These are phyloP conservation scores for Myripristis jacobus DNA, from an alignment of 2,797 vertebrate genomes.

Conservation along the genomic window DNA sequence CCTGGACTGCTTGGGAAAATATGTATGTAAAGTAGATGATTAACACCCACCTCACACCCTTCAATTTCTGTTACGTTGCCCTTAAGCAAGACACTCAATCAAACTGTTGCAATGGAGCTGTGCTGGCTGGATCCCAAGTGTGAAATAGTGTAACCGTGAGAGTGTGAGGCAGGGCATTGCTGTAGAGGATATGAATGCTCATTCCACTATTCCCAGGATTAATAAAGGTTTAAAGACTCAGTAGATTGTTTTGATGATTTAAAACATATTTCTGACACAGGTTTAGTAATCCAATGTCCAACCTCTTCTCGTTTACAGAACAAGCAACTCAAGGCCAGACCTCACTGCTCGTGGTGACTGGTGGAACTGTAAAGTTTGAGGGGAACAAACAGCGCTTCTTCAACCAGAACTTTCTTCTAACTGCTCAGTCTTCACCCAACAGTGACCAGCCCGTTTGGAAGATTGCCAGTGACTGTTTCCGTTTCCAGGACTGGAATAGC, in stretches of 20 bases:
- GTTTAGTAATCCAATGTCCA: background rate
- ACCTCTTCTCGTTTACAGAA: slow-evolving; percentile 80
- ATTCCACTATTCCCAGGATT: no score
- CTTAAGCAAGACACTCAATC: no score
- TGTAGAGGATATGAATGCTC: no score
- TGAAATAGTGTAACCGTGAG: no score
- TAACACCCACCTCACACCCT: background rate
- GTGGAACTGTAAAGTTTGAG: slow-evolving; percentile 94
- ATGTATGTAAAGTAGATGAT: no score
- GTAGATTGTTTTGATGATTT: background rate
- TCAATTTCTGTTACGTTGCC: background rate
- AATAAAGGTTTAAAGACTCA: background rate
- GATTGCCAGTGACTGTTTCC: slow-evolving; percentile 96
- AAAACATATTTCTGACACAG: background rate
- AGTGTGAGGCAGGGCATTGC: background rate
- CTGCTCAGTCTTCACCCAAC: slow-evolving; percentile 88
- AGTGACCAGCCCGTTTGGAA: slow-evolving; percentile 94
- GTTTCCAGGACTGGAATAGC: slow-evolving; percentile 95
- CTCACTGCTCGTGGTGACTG: slow-evolving; percentile 92
- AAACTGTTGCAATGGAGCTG: no score
- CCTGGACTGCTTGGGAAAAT: no score
- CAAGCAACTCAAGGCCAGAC: slow-evolving; percentile 95
- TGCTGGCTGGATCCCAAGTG: no score
- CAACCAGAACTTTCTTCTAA: slow-evolving; percentile 97
- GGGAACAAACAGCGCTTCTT: slow-evolving; percentile 95